phyloP scores from a whole-genome alignment of 2,797 vertebrate genomes.

The Neostethus bicornis region DNA sequence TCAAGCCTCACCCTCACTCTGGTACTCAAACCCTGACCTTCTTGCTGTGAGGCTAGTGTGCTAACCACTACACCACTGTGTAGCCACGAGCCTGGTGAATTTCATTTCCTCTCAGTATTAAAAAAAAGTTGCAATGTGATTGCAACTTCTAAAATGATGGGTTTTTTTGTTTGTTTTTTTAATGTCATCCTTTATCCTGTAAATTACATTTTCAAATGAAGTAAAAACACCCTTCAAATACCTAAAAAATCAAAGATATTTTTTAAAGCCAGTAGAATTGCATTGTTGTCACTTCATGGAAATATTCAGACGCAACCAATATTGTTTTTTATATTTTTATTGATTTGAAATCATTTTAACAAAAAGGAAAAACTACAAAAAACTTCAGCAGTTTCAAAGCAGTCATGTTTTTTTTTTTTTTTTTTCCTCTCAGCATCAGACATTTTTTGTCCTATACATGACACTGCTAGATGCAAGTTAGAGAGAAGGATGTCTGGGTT shows the following conservation, averaged over 20 bases:
- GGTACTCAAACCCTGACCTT: too few relatives aligned
- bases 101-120: too few relatives aligned
- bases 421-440: conserved; percentile 10
- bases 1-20: too few relatives aligned
- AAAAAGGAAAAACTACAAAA: conserved; percentile 20
- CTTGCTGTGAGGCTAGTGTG: too few relatives aligned
- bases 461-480: conserved; percentile 12
- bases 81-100: too few relatives aligned
- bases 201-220: too few relatives aligned
- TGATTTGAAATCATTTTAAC: conserved; percentile 29
- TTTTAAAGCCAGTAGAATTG: background rate
- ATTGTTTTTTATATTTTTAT: conserved; percentile 21
- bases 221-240: too few relatives aligned
- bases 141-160: too few relatives aligned
- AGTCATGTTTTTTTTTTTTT: background rate
- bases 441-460: conserved; percentile 19
- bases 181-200: too few relatives aligned
- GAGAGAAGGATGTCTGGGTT: conserved; percentile 4
- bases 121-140: too few relatives aligned
- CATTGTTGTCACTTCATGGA: background rate
- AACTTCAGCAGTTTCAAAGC: conserved; percentile 38
- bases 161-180: too few relatives aligned
- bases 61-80: too few relatives aligned
- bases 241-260: background rate
- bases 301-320: conserved; percentile 4